A percentile compares a stretch with the other conserved stretches of the same genome.
Evolutionary conservation across 2,113 vertebrate species (phyloP).

Genomic region (Toxotes jaculatrix): DNA sequence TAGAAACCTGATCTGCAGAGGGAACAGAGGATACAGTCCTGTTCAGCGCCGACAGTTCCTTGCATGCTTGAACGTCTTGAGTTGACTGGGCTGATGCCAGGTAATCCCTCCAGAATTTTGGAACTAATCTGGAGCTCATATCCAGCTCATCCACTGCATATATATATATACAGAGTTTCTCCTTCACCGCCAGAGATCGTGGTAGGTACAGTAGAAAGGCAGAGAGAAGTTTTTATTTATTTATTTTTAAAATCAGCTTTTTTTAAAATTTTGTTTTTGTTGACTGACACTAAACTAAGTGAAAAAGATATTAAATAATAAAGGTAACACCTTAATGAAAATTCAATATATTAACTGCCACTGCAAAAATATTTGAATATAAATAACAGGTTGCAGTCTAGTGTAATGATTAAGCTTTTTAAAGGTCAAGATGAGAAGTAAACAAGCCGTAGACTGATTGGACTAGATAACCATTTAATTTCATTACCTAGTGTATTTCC

Average conservation of each 20-base stretch:
- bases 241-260: too few species aligned
- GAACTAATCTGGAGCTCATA: slow-evolving; percentile 38
- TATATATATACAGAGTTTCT: background rate
- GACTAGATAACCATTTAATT: background rate
- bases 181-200: background rate
- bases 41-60: slow-evolving; percentile 4
- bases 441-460: background rate
- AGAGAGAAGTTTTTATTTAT: too few species aligned
- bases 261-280: too few species aligned
- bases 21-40: background rate
- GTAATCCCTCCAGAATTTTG: slow-evolving; percentile 45
- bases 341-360: too few species aligned
- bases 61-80: slow-evolving; percentile 9
- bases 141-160: slow-evolving; percentile 18
- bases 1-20: background rate
- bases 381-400: too few species aligned
- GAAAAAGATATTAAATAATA: too few species aligned
- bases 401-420: background rate
- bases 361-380: too few species aligned
- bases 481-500: background rate
- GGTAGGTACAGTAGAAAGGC: background rate
- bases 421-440: background rate
- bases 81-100: slow-evolving; percentile 27
- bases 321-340: too few species aligned
- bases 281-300: too few species aligned